Conservation (phyloP, 2,888 invertebrate genomes). For the Acleris literana region DNA sequence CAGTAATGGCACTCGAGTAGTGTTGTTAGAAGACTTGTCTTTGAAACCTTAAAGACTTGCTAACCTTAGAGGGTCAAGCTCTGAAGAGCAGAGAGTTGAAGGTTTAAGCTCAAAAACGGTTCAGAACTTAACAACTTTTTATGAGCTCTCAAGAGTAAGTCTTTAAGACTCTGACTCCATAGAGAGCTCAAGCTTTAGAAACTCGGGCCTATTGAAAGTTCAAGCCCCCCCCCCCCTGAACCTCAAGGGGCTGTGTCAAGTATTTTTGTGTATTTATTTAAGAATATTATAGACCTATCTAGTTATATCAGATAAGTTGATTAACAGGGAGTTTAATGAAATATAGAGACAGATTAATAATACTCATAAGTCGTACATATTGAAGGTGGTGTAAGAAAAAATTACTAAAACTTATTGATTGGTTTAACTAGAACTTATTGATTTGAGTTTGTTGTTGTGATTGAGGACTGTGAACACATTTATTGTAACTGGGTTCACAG, state of each 20-base stretch:
- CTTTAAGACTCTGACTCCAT: conserved; percentile 4
- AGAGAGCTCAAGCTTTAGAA: conserved; percentile 1
- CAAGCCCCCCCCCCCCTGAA: not conserved
- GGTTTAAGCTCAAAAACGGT: conserved; percentile 7
- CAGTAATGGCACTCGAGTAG: too few relatives aligned
- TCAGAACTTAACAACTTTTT: conserved; percentile 5
- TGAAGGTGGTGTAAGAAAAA: too few relatives aligned
- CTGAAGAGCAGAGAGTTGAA: too few relatives aligned
- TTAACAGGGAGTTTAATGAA: too few relatives aligned
- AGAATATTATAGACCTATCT: not conserved
- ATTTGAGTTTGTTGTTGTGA: too few relatives aligned
- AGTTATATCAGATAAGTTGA: not conserved
- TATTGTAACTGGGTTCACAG: too few relatives aligned
- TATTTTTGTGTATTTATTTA: not conserved
- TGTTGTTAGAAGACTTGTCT: conserved; percentile 8
- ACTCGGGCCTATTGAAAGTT: not conserved
- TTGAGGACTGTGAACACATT: too few relatives aligned
- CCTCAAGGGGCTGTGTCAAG: conserved; percentile 1
- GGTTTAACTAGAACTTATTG: too few relatives aligned
- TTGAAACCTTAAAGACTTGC: conserved; percentile 7
- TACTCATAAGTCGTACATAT: not conserved
- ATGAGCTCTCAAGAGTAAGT: conserved; percentile 6
- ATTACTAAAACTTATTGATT: too few relatives aligned
- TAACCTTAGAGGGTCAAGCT: conserved; percentile 9
- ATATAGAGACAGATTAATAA: not conserved